Conservation (phyloP, 2,113 vertebrate genomes). For the Pollimyrus isidori region DNA sequence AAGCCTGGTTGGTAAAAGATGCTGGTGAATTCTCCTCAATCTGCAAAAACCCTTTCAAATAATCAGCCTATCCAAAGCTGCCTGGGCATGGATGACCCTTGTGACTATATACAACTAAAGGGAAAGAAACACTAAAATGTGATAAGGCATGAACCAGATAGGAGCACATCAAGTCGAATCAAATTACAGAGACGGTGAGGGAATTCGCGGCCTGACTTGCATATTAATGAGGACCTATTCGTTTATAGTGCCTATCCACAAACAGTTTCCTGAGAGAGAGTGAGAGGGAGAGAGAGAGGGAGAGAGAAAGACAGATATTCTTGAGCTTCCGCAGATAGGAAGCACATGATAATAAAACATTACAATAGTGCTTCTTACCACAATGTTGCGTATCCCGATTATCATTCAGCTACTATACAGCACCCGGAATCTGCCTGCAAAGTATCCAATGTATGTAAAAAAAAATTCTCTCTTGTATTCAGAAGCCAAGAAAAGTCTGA, state of each 20-base stretch:
- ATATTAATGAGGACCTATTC: constrained; percentile 27
- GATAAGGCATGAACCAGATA: constrained; percentile 32
- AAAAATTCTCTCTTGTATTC: neutral
- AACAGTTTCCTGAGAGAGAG: constrained; percentile 17
- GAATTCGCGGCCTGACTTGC: constrained; percentile 31
- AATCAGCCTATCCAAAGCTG: neutral
- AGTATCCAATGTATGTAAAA: neutral
- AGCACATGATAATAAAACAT: neutral
- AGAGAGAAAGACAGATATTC: neutral
- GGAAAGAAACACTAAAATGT: constrained; percentile 28
- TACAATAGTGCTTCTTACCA: neutral
- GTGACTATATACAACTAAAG: constrained; percentile 14
- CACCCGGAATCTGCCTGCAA: neutral
- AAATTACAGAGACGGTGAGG: constrained; percentile 24
- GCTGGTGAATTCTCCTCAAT: neutral
- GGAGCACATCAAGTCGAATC: constrained; percentile 28
- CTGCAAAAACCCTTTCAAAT: neutral
- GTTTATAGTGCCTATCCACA: constrained; percentile 26
- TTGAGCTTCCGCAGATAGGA: neutral
- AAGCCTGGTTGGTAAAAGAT: neutral
- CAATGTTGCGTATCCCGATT: neutral
- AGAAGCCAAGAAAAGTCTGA: neutral
- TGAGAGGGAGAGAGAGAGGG: neutral
- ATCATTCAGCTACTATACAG: neutral
- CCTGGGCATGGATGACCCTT: neutral